phyloP scores from a whole-genome alignment of 2,113 vertebrate genomes.

The Propithecus coquereli region DNA sequence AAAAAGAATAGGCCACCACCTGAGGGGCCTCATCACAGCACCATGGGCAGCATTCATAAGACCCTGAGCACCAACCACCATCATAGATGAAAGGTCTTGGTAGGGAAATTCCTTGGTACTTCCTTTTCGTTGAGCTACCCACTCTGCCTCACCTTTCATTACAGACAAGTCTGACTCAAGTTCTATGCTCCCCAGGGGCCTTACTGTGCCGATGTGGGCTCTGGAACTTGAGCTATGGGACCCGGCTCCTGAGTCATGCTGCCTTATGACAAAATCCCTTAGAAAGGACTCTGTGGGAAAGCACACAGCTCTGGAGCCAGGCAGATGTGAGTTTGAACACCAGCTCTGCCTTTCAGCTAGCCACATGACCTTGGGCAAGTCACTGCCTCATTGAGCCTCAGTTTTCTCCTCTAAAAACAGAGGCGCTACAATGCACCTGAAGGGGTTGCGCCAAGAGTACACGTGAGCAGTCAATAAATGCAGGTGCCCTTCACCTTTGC shows the following conservation, averaged over 20 bases:
- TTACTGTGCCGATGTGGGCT: accelerated
- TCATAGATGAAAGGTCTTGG: not conserved
- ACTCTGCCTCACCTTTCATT: not conserved
- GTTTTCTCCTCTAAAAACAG: not conserved
- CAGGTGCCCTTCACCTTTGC: not conserved
- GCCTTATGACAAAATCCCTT: not conserved
- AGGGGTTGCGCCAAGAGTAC: too few relatives aligned
- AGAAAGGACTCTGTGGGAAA: not conserved
- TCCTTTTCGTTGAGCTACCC: not conserved
- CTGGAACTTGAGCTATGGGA: not conserved
- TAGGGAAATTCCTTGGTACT: accelerated
- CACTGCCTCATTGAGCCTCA: not conserved
- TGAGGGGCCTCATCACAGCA: not conserved
- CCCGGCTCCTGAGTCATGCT: accelerated
- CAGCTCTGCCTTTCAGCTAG: not conserved
- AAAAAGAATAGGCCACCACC: not conserved
- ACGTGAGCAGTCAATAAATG: accelerated
- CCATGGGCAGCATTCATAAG: accelerated
- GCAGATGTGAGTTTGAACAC: accelerated
- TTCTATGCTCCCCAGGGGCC: accelerated
- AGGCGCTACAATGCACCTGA: accelerated
- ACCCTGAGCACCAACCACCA: not conserved
- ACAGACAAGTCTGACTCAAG: accelerated
- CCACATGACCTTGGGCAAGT: not conserved
- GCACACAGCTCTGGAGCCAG: not conserved